Base-by-base conservation (phyloP, 2,888 invertebrate species). In the Ochlodes sylvanus region DNA sequence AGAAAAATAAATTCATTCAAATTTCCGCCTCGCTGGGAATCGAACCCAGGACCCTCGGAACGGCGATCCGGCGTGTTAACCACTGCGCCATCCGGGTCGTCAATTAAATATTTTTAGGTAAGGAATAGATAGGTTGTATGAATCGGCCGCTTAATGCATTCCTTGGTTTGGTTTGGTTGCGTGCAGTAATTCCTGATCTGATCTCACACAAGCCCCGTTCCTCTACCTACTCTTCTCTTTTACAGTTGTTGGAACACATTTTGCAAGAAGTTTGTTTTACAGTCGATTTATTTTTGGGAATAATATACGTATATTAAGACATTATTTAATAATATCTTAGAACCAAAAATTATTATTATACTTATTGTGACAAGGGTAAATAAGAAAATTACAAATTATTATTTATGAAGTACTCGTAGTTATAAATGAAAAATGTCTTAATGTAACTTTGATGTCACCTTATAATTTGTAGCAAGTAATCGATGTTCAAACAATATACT, bases 401-500 rank as follows among this genome's bases (percentile, higher is more conserved):
- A 47, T 17, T 47, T 47, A 47, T 47, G 44, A 15, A 47, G 15
- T n/a, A n/a, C n/a, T n/a, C n/a, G n/a, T 47, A 47, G 44, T 7
- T 38, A 12, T 38, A 38, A 38, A 38, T 38, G 12, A 12, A 38
- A 38, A 38, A 38, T 27, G 38, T 38, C 9, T 34, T 34, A 38
- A 17, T 47, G 17, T 17, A 47, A 47, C 44, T 15, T 47, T 17
- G 44, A 47, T 47, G 44, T 47, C 15, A 47, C 7, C 44, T 7
- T 9, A 47, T 47, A 27, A 27, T 4, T 2, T 47, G 15, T 47
- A 47, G 44, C 5, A 47, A 47, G 7, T 55, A 15, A 32, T 60
- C 9, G 60, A 60, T 60, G 60, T 60, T 44, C 15, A 60, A 19
- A n/a, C 17, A 15, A 17, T 47, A 47, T 38, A 9, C 9, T 38